A percentile compares a stretch with the other conserved stretches of the same genome.
Evolutionary conservation across 2,113 vertebrate genomes (phyloP).

Genomic region (Euleptes europaea): DNA sequence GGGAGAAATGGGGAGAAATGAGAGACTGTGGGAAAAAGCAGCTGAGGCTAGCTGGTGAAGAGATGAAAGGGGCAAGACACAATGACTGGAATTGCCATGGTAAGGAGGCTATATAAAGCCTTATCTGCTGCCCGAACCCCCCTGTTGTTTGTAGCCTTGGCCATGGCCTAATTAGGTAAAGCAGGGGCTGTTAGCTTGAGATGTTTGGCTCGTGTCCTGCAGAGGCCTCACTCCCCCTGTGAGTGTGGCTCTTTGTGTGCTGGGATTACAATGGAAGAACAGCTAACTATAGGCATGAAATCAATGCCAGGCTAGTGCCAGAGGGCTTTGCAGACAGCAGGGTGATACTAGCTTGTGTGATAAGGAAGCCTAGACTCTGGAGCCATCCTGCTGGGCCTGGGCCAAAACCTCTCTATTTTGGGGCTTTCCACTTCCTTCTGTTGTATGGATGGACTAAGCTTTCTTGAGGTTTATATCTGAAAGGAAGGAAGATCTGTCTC

Average conservation of each 20-base stretch:
- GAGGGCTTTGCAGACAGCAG: neutral
- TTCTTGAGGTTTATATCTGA: neutral
- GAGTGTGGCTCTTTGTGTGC: conserved; percentile 64
- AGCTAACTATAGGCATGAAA: conserved; percentile 73
- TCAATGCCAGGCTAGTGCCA: conserved; percentile 50
- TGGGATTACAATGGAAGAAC: conserved; percentile 69
- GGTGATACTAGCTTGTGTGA: neutral
- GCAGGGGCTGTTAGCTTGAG: conserved; percentile 52
- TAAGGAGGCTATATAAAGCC: conserved; percentile 74
- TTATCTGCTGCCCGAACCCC: conserved; percentile 47
- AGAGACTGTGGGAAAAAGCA: neutral
- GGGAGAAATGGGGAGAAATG: neutral
- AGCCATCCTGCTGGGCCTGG: neutral
- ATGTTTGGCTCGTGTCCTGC: conserved; percentile 63
- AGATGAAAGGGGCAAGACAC: conserved; percentile 50
- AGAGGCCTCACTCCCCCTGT: conserved; percentile 23
- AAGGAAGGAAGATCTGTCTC: neutral
- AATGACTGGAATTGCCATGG: conserved; percentile 64
- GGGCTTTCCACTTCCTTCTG: neutral
- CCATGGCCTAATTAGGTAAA: conserved; percentile 76
- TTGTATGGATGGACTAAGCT: neutral
- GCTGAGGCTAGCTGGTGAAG: neutral
- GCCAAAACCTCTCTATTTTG: neutral
- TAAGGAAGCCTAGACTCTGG: neutral
- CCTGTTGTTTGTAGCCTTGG: conserved; percentile 52